These are phyloP conservation scores for Engraulis encrasicolus DNA, from an alignment of 2,113 vertebrate genomes.

Conservation along the genomic window DNA sequence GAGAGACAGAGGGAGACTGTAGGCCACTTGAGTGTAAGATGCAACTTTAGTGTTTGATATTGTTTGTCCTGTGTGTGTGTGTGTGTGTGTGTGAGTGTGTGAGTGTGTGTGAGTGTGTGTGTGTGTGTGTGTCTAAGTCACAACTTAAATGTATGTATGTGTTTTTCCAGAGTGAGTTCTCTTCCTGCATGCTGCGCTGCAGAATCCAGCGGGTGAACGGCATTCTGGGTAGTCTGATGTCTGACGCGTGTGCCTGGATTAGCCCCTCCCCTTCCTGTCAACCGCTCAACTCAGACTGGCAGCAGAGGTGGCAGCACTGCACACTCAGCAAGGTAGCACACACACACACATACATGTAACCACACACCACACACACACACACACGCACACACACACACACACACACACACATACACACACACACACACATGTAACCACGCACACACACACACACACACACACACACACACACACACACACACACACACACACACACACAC, in stretches of 20 bases:
- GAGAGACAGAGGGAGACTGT: too few species aligned
- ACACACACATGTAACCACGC: background rate
- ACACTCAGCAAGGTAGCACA: background rate
- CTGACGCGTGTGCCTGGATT: slow-evolving; percentile 57
- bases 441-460: background rate
- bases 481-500: background rate
- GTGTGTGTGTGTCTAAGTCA: background rate
- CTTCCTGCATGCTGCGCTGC: slow-evolving; percentile 62
- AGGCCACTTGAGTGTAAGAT: too few species aligned
- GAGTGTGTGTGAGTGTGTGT: background rate
- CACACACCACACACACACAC: background rate
- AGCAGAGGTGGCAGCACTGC: background rate
- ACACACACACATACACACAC: background rate
- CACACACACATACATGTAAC: background rate
- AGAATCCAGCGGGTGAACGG: slow-evolving; percentile 69
- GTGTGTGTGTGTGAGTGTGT: slow-evolving; percentile 1
- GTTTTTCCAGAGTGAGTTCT: slow-evolving; percentile 48
- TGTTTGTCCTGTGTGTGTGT: background rate
- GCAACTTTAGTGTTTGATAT: too few species aligned
- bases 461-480: slow-evolving; percentile 2
- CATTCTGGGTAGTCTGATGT: slow-evolving; percentile 70
- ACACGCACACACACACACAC: background rate
- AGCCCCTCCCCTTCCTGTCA: slow-evolving; percentile 3
- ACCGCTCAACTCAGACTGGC: background rate
- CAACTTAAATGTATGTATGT: background rate